These are phyloP conservation scores for Eumacrocentrus americanus DNA, from an alignment of 2,888 invertebrate species.

Conservation along the genomic window DNA sequence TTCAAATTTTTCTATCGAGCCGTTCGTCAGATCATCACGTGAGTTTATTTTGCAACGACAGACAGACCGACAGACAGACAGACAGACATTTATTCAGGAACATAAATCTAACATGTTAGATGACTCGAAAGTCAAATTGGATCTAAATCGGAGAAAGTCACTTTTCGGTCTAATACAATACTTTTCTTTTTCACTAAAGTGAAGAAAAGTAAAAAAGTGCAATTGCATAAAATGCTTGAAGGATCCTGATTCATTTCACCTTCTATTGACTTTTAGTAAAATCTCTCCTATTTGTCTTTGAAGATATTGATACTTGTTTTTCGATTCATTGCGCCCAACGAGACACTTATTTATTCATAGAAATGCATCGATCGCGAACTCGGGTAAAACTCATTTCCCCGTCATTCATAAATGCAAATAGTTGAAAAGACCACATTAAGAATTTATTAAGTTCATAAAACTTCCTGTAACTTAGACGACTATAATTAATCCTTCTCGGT, in stretches of 20 bases:
- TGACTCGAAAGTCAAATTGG: too few relatives aligned
- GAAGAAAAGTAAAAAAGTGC: not conserved
- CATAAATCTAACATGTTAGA: too few relatives aligned
- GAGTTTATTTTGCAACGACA: too few relatives aligned
- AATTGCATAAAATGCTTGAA: not conserved
- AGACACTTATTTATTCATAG: conserved; percentile 24
- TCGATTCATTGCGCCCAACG: conserved; percentile 1
- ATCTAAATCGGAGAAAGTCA: too few relatives aligned
- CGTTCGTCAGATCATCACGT: too few relatives aligned
- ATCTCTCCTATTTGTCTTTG: not conserved
- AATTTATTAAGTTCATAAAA: conserved; percentile 19
- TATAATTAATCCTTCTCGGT: conserved; percentile 11
- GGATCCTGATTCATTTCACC: not conserved
- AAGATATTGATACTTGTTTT: not conserved
- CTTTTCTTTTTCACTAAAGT: not conserved
- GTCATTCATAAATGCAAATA: conserved; percentile 29
- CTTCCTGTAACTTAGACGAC: not conserved
- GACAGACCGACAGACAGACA: too few relatives aligned
- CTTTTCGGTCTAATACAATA: too few relatives aligned
- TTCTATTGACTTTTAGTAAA: not conserved
- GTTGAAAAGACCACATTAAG: conserved; percentile 21
- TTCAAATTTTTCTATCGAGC: too few relatives aligned
- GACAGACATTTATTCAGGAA: too few relatives aligned
- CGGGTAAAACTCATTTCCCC: conserved; percentile 14
- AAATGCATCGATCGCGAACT: conserved; percentile 23